Evolutionary conservation across 2,888 invertebrate species (phyloP).

Genomic region (Lithophane ornitopus): DNA sequence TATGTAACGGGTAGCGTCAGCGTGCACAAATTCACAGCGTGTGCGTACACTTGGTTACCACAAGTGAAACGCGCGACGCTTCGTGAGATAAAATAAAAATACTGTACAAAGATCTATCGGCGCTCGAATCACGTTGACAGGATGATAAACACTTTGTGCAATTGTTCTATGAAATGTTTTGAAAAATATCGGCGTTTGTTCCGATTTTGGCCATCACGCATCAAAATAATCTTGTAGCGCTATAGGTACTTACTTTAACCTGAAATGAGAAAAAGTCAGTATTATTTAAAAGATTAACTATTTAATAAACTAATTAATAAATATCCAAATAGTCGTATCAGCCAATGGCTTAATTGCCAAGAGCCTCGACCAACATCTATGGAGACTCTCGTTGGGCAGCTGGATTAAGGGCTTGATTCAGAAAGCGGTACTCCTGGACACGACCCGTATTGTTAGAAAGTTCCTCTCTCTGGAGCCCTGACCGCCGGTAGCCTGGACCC

Average conservation of each 20-base stretch:
- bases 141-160: background rate
- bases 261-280: background rate
- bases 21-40: background rate
- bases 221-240: background rate
- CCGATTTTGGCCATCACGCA: background rate
- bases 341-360: no score
- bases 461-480: no score
- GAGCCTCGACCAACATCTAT: no score
- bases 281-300: background rate
- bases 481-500: no score
- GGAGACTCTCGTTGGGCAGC: no score
- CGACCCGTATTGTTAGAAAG: no score
- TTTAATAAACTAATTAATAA: background rate
- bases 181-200: background rate
- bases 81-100: background rate
- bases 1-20: no score
- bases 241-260: background rate
- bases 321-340: background rate
- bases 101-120: background rate
- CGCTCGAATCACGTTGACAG: background rate
- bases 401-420: no score
- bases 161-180: background rate
- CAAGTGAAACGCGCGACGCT: background rate
- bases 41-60: background rate
- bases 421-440: no score